phyloP scores from a whole-genome alignment of 2,113 vertebrate species.

The rat (Rattus norvegicus) region GRCr8 NC_086019.1:175992001-175992500 shows the following conservation, averaged over 20 bases:
- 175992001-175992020: neutral
- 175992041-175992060: conserved; percentile 68
- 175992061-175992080: conserved; percentile 70
- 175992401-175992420: neutral
- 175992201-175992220: conserved; percentile 69
- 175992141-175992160: conserved; percentile 76
- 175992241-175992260: conserved; percentile 68
- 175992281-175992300: conserved; percentile 55
- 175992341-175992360: neutral
- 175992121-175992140: conserved; percentile 76
- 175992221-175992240: conserved; percentile 69
- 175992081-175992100: conserved; percentile 73
- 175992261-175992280: conserved; percentile 62
- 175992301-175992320: conserved; percentile 47
- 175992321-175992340: conserved; percentile 37
- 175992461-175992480: no score
- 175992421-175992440: neutral
- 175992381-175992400: neutral
- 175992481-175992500: no score
- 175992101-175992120: conserved; percentile 76
- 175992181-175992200: conserved; percentile 72
- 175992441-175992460: no score
- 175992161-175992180: conserved; percentile 72
- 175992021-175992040: conserved; percentile 46
- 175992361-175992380: neutral